Evolutionary conservation across 2,888 invertebrate genomes (phyloP), one percentile per base, ranked within the genome.

Genomic region (Druceiella hillmani): DNA sequence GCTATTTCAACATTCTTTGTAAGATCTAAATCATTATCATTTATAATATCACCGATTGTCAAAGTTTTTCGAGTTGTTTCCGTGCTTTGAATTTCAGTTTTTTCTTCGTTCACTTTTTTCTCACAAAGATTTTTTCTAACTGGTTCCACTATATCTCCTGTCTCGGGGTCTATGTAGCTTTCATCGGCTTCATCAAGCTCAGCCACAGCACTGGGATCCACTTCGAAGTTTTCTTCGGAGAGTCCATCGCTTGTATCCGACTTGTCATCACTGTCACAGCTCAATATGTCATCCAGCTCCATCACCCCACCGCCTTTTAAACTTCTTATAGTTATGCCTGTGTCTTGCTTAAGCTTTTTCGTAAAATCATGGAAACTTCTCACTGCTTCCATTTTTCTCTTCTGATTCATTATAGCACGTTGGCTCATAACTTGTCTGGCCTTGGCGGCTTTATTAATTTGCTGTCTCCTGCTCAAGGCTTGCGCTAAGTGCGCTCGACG

Each of bases 181-280:
- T 70, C 67, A 51, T 72, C 62, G 35, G 66, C 71, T 31, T 66
- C 66, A 46, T 64, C 64, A 32, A 70, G 55, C 43, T 71, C 69
- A 42, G 66, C 54, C 17, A 67, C 69, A 32, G 71, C 72, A 51
- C 52, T 65, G 26, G 66, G 69, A 45, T 72, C 66, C 14, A 72
- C 71, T 26, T 61, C 61, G 59, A 72, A 72, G 46, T 72, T 71
- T 43, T 66, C 64, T 42, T 72, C 72, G 6, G 71, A 69, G 41
- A 72, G 56, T 27, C 71, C 72, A 57, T 71, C 71, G 63, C 68
- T 70, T 11, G 67, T 67, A 63, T 70, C 70, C 49, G 70, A 64
- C 55, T 59, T 65, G 10, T 41, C 44, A 43, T 70, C 71, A 62
- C 65, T 66, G 30, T 41, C 39, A n/a, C 31, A 30, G 30, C 40